Percentiles rank a stretch among this genome's conserved stretches.
Conservation (phyloP, 2,797 vertebrate genomes). For the Melanogrammus aeglefinus region DNA sequence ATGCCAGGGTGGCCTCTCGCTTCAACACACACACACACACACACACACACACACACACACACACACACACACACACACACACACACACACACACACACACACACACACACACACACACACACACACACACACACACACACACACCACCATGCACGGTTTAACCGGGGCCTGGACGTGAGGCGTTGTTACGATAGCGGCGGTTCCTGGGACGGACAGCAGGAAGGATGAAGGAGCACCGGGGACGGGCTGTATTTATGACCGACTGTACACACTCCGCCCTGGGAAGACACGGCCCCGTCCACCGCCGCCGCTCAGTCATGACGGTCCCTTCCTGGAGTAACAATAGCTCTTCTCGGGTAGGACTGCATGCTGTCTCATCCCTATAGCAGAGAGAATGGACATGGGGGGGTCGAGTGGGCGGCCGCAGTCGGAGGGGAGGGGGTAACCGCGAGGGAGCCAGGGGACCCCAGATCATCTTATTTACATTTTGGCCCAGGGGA, state of each 20-base stretch:
- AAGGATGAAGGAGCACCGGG: conserved; percentile 45
- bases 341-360: conserved; percentile 64
- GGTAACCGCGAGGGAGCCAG: conserved; percentile 20
- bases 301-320: conserved; percentile 47
- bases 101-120: conserved; percentile 13
- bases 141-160: conserved; percentile 51
- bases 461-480: conserved; percentile 59
- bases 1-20: conserved; percentile 43
- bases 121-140: conserved; percentile 23
- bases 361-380: conserved; percentile 59
- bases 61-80: conserved; percentile 32
- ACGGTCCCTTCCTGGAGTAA: conserved; percentile 56
- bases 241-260: neutral
- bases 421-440: conserved; percentile 25
- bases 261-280: neutral
- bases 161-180: conserved; percentile 48
- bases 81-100: conserved; percentile 35
- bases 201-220: conserved; percentile 45
- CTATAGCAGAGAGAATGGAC: conserved; percentile 41
- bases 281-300: conserved; percentile 15
- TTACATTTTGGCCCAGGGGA: conserved; percentile 34
- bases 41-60: too few relatives aligned
- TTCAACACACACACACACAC: conserved; percentile 42
- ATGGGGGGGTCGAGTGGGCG: conserved; percentile 24
- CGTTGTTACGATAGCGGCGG: conserved; percentile 58